These are phyloP conservation scores for Clunio marinus DNA, from an alignment of 2,888 invertebrate genomes.

Conservation along the genomic window DNA sequence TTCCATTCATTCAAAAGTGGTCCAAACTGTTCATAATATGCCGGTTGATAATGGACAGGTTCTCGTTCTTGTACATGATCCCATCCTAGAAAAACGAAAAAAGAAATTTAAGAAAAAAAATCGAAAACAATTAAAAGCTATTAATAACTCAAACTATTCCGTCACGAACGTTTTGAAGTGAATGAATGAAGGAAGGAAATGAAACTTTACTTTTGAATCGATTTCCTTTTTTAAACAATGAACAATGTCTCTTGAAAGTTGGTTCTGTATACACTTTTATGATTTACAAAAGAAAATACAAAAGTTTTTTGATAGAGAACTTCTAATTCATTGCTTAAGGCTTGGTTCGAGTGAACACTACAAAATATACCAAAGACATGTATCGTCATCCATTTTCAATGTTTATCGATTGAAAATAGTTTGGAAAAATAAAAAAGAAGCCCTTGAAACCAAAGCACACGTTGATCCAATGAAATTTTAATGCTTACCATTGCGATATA, in stretches of 20 bases:
- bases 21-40: conserved; percentile 15
- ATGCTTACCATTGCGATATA: conserved; percentile 9
- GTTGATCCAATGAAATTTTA: neutral
- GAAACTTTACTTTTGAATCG: conserved; percentile 2
- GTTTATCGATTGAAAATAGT: too few relatives aligned
- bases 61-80: neutral
- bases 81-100: neutral
- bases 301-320: too few relatives aligned
- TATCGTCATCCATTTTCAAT: too few relatives aligned
- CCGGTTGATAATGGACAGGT: conserved; percentile 23
- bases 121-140: conserved; percentile 8
- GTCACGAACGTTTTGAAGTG: neutral
- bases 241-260: too few relatives aligned
- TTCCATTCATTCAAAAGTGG: neutral
- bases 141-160: neutral
- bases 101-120: neutral
- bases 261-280: too few relatives aligned
- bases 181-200: neutral
- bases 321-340: too few relatives aligned
- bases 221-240: too few relatives aligned
- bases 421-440: too few relatives aligned
- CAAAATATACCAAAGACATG: too few relatives aligned
- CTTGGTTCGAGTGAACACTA: too few relatives aligned
- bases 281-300: too few relatives aligned
- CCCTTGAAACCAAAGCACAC: too few relatives aligned